These are phyloP conservation scores for Catocala fraxini DNA, from an alignment of 2,888 invertebrate species.

Conservation along the genomic window DNA sequence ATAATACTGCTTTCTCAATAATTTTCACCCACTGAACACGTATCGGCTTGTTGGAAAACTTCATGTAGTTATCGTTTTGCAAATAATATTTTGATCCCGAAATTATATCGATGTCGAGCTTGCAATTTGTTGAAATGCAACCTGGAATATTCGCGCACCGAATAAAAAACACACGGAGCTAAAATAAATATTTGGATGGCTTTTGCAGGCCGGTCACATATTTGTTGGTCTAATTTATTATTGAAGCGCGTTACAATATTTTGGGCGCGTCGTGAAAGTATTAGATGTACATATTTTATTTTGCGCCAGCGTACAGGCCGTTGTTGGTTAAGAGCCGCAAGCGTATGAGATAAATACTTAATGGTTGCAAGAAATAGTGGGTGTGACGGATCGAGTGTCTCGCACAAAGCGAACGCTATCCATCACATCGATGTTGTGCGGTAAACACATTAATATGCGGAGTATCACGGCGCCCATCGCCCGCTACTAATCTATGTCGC, in stretches of 20 bases:
- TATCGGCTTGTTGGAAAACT: not conserved
- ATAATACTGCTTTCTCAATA: not conserved
- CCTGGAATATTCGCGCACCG: not conserved
- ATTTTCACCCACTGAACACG: not conserved
- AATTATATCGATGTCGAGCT: not conserved
- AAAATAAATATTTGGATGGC: not conserved
- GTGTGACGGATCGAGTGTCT: slow-evolving; percentile 41
- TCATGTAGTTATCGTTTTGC: not conserved
- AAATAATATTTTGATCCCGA: slow-evolving; percentile 3
- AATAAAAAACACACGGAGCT: not conserved
- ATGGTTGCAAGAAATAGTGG: slow-evolving; percentile 23
- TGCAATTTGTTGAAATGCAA: not conserved
- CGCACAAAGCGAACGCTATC: slow-evolving; percentile 41
- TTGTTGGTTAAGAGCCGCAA: slow-evolving; percentile 33
- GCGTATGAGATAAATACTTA: slow-evolving; percentile 41
- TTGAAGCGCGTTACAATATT: slow-evolving; percentile 29
- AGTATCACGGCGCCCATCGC: slow-evolving; percentile 29
- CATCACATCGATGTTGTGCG: slow-evolving; percentile 46
- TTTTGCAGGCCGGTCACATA: not conserved
- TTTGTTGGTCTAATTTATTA: slow-evolving; percentile 9
- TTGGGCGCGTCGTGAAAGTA: slow-evolving; percentile 21
- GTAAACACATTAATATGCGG: slow-evolving; percentile 40
- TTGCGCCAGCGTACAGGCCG: slow-evolving; percentile 15
- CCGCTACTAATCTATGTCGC: slow-evolving; percentile 41
- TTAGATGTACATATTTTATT: slow-evolving; percentile 41